Conservation (phyloP, 2,113 vertebrate genomes). For the Aleadryas rufinucha region DNA sequence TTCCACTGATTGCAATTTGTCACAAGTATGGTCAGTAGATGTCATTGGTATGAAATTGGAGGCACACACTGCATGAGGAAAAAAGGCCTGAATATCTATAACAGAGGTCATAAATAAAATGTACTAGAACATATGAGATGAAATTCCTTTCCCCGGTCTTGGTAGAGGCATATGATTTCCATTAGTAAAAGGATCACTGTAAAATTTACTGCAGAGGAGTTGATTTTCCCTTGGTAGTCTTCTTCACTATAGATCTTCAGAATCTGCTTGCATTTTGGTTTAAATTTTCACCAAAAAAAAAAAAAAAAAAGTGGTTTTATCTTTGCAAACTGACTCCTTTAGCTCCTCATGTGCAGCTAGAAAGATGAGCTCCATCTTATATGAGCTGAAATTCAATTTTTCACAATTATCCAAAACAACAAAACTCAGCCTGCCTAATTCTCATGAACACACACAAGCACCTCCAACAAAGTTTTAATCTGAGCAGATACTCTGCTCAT, state of each 20-base stretch:
- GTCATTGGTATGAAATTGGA: not conserved
- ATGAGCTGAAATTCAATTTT: not conserved
- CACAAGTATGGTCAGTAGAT: not conserved
- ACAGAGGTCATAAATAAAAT: slow-evolving; percentile 15
- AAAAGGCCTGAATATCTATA: not conserved
- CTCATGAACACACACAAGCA: not conserved
- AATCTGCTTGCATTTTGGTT: not conserved
- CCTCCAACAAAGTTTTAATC: not conserved
- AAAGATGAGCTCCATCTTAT: not conserved
- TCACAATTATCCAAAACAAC: not conserved
- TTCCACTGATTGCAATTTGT: not conserved
- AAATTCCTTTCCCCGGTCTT: not conserved
- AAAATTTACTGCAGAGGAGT: slow-evolving; percentile 16
- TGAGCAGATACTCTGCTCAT: not conserved
- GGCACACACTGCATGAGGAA: not conserved
- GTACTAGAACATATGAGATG: not conserved
- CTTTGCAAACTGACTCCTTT: not conserved
- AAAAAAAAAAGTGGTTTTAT: not conserved
- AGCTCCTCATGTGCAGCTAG: not conserved
- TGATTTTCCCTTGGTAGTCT: not conserved
- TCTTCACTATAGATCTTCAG: not conserved
- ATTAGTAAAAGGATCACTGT: not conserved
- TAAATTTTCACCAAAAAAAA: not conserved
- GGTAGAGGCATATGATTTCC: not conserved
- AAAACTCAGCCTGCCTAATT: not conserved